A percentile compares a stretch with the other conserved stretches of the same genome.
These are phyloP conservation scores for Perdix hodgsoniae DNA, from an alignment of 2,797 vertebrate species.

Conservation along the genomic window DNA sequence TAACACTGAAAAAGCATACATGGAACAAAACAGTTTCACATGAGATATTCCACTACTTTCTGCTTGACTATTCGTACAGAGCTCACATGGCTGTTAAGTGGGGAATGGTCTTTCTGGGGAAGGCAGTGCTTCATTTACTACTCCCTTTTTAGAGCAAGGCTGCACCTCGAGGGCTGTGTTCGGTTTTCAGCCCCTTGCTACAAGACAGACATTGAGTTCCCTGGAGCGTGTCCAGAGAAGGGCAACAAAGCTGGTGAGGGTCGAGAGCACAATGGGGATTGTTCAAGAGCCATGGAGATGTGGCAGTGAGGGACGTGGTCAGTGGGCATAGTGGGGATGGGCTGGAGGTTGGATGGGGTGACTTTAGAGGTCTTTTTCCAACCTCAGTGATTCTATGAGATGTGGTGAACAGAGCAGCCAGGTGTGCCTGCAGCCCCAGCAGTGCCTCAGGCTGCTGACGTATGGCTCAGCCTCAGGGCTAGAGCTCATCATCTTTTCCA, in stretches of 20 bases:
- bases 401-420: background rate
- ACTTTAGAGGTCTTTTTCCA: too few relatives aligned
- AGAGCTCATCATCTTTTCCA: background rate
- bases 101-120: background rate
- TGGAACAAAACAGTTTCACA: background rate
- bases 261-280: too few relatives aligned
- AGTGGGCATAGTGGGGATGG: too few relatives aligned
- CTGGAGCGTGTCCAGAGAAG: too few relatives aligned
- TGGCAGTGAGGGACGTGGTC: too few relatives aligned
- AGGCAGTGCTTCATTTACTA: background rate
- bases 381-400: background rate
- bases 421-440: background rate
- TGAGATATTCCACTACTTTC: background rate
- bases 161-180: too few relatives aligned
- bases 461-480: background rate
- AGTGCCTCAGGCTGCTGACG: rapidly evolving
- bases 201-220: too few relatives aligned
- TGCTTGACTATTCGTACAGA: background rate
- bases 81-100: background rate
- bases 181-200: too few relatives aligned
- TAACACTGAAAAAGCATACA: background rate
- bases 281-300: too few relatives aligned
- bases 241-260: too few relatives aligned
- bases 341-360: too few relatives aligned
- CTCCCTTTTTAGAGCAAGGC: background rate